These are phyloP conservation scores for Sceloporus tristichus DNA, from an alignment of 2,113 vertebrate genomes.

Conservation along the genomic window DNA sequence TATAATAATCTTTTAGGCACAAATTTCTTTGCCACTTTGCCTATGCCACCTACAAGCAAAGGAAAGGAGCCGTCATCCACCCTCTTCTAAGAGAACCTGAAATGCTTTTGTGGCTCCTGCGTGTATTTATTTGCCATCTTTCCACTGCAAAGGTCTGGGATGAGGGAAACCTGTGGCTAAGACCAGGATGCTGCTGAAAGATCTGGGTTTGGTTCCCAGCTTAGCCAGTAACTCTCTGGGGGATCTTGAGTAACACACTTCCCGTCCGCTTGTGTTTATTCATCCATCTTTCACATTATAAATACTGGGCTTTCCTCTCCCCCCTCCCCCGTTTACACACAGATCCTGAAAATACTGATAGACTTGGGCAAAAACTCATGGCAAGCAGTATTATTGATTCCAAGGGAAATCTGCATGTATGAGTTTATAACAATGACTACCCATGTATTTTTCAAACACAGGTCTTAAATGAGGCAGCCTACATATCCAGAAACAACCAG, in stretches of 20 bases:
- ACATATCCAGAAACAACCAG: not conserved
- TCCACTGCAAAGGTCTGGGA: not conserved
- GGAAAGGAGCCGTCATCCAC: not conserved
- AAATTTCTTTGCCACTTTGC: not conserved
- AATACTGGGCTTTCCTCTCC: not conserved
- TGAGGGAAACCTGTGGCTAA: slow-evolving; percentile 24
- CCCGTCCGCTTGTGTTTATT: slow-evolving; percentile 18
- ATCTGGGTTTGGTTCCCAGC: slow-evolving; percentile 36
- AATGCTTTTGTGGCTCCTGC: not conserved
- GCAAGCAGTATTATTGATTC: not conserved
- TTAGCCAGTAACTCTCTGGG: slow-evolving; percentile 22
- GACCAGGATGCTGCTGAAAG: slow-evolving; percentile 19
- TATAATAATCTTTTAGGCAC: not conserved
- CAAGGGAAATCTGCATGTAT: not conserved
- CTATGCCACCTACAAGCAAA: not conserved
- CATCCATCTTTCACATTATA: slow-evolving; percentile 4
- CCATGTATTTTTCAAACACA: not conserved
- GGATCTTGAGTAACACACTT: slow-evolving; percentile 34
- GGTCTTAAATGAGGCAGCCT: not conserved
- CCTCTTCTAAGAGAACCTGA: slow-evolving; percentile 9
- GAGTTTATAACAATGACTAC: not conserved
- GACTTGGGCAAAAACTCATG: not conserved
- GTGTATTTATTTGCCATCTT: slow-evolving; percentile 24
- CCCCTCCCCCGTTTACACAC: slow-evolving; percentile 11
- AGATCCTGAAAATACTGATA: not conserved